phyloP scores from a whole-genome alignment of 1,140 invertebrate species.

The Anthonomus grandis region DNA sequence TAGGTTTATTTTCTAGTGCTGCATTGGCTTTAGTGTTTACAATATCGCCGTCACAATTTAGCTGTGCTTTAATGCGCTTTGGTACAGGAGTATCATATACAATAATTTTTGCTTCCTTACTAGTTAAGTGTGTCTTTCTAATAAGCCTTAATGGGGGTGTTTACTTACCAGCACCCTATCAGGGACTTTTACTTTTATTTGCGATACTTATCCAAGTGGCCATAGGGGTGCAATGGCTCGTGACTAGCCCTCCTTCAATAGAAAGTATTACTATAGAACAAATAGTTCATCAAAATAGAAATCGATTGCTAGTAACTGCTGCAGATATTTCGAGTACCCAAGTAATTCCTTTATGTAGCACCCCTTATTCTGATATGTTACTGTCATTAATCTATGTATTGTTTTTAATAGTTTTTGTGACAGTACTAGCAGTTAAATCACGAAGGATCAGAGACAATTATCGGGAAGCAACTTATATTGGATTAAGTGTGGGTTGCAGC shows the following conservation, averaged over 20 bases:
- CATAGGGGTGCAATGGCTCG: constrained; percentile 83
- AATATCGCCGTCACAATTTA: constrained; percentile 72
- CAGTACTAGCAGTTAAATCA: constrained; percentile 77
- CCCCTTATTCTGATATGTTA: constrained; percentile 66
- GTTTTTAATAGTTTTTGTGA: constrained; percentile 79
- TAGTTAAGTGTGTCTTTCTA: constrained; percentile 92
- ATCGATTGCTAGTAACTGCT: constrained; percentile 47
- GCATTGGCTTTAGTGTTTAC: constrained; percentile 76
- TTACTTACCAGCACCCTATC: constrained; percentile 89
- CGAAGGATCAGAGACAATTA: constrained; percentile 90
- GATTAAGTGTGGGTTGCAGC: constrained; percentile 75
- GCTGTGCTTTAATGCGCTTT: constrained; percentile 80
- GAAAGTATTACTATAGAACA: constrained; percentile 50
- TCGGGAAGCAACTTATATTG: constrained; percentile 85
- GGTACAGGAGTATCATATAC: constrained; percentile 83
- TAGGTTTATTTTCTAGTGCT: constrained; percentile 82
- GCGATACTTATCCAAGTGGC: constrained; percentile 85
- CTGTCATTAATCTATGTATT: constrained; percentile 78
- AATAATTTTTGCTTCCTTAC: constrained; percentile 84
- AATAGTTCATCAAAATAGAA: constrained; percentile 38
- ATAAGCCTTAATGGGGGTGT: constrained; percentile 87
- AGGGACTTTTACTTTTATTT: constrained; percentile 85
- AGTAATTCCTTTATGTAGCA: constrained; percentile 57
- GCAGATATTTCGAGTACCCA: constrained; percentile 45
- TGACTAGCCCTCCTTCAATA: constrained; percentile 66